Conservation (phyloP, 2,113 vertebrate species). For the Crotalus horridus region DNA sequence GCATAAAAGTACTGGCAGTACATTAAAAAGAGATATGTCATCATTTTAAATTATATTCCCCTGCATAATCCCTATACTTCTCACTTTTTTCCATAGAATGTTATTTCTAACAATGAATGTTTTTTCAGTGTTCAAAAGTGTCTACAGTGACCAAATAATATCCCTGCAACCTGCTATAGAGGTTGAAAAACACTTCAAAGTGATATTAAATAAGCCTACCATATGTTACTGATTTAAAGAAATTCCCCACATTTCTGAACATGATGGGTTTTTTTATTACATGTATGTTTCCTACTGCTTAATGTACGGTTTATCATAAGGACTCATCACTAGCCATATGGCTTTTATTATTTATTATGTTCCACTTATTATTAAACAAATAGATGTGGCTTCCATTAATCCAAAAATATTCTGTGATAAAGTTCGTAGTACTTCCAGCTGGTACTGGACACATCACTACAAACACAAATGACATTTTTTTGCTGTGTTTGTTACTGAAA, state of each 20-base stretch:
- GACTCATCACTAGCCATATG: neutral
- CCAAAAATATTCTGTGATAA: neutral
- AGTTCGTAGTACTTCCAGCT: neutral
- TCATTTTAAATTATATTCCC: neutral
- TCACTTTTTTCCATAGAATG: neutral
- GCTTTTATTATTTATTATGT: conserved; percentile 22
- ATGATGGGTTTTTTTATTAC: neutral
- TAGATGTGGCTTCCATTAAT: neutral
- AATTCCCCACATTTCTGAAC: neutral
- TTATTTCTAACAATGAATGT: neutral
- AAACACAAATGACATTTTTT: neutral
- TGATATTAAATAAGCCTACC: conserved; percentile 1
- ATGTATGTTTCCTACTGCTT: neutral
- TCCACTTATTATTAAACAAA: neutral
- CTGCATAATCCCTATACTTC: neutral
- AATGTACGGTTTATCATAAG: neutral
- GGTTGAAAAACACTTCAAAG: neutral
- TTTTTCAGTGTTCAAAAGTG: neutral
- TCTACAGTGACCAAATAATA: neutral
- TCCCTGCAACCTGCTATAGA: neutral
- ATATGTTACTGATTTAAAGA: conserved; percentile 17
- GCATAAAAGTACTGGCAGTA: neutral
- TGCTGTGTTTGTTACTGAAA: neutral
- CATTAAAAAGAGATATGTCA: neutral
- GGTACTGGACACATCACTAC: rapidly evolving